Base-by-base conservation (phyloP, 2,888 invertebrate species). In the Bellardia bayeri region DNA sequence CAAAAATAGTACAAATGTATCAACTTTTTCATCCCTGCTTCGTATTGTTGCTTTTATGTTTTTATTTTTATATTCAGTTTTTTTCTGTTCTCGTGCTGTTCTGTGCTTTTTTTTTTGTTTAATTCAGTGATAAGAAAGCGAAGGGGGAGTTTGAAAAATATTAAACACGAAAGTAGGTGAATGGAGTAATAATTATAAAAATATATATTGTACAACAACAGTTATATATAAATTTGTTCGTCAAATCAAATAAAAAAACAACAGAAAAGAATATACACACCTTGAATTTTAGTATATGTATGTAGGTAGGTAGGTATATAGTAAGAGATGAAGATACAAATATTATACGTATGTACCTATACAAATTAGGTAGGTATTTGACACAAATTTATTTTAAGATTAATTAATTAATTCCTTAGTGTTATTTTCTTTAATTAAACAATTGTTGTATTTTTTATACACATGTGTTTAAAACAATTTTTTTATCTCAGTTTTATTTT, bases 141-240 rank as follows among this genome's bases (percentile, higher is more conserved):
- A 69, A 42, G 45, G 61, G 82, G 83, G 68, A 79, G 75, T 85
- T 72, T 16, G 37, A 69, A 78, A 82, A 74, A 85, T 76, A 85
- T 82, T 83, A 85, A 66, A 42, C 66, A 56, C 82, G 90, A 92
- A 92, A 90, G 92, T 92, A 92, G 92, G 92, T 92, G 92, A 92
- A 91, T 92, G 90, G 92, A 92, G 92, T 91, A 89, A 87, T 85
- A 75, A 87, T 85, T 82, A 87, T 87, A 85, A 82, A 88, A 85
- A 85, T 84, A 83, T 51, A 82, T 74, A 82, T 63, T 40, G 33
- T 69, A 54, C 37, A 37, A 56, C 33, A 83, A 83, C n/a, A 30
- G 54, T 80, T 54, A 69, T 23, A 79, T 68, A 56, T 33, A 64
- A 45, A 33, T 71, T 79, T 80, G 23, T 80, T 68, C 56, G 61